Evolutionary conservation across 1,140 invertebrate species (phyloP).

Genomic region (Cherax quadricarinatus): DNA sequence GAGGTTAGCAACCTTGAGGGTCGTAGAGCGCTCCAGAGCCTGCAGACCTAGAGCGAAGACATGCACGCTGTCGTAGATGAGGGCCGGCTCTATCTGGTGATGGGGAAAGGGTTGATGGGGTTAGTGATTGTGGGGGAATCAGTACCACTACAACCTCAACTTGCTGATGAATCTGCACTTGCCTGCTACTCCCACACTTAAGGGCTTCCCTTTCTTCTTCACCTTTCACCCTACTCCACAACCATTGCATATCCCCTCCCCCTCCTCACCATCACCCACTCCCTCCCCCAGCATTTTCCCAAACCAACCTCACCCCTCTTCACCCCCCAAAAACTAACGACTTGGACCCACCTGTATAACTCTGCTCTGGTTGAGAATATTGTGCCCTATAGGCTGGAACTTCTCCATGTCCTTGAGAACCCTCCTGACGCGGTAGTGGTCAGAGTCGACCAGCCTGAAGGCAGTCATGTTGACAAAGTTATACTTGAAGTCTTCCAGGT

Average conservation of each 20-base stretch:
- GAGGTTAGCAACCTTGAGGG: conserved; percentile 82
- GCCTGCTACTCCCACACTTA: too few species aligned
- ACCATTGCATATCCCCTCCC: too few species aligned
- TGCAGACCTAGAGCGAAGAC: conserved; percentile 85
- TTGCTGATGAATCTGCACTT: too few species aligned
- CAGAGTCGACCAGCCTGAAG: conserved; percentile 90
- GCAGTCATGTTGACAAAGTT: conserved; percentile 96
- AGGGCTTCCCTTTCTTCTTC: too few species aligned
- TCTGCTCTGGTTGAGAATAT: conserved; percentile 85
- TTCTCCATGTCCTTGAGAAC: conserved; percentile 91
- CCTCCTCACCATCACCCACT: neutral
- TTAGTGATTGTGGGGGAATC: too few species aligned
- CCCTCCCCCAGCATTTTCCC: neutral
- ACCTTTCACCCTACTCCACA: too few species aligned
- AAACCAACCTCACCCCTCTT: neutral
- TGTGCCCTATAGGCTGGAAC: conserved; percentile 88
- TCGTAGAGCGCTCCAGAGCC: conserved; percentile 80
- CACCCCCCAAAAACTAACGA: too few species aligned
- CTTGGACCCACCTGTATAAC: conserved; percentile 81
- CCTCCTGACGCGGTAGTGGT: conserved; percentile 85
- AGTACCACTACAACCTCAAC: too few species aligned
- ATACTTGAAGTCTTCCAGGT: conserved; percentile 95
- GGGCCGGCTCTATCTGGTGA: conserved; percentile 79
- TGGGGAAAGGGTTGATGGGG: neutral
- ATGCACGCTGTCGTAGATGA: conserved; percentile 88